Conservation (phyloP, 2,113 vertebrate genomes). For the Phrynocephalus versicolor region DNA sequence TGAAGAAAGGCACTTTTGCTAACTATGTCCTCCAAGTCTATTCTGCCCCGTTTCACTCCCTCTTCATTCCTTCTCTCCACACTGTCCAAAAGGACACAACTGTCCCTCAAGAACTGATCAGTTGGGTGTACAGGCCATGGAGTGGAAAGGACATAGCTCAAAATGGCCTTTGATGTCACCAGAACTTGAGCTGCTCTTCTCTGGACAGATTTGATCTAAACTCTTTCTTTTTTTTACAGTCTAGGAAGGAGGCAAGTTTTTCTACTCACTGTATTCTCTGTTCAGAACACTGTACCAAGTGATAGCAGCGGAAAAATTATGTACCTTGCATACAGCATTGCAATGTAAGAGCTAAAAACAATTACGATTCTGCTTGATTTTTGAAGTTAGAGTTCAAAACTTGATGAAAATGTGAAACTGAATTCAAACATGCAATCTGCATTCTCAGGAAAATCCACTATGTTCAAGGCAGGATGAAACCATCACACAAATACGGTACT, state of each 20-base stretch:
- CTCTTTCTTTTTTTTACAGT: no score
- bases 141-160: neutral
- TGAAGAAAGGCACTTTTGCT: neutral
- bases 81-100: neutral
- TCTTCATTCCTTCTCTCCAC: neutral
- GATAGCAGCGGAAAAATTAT: neutral
- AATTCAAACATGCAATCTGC: slow-evolving; percentile 19
- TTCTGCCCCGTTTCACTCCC: neutral
- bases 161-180: neutral
- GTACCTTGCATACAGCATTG: neutral
- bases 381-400: slow-evolving; percentile 45
- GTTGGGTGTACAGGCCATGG: neutral
- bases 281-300: neutral
- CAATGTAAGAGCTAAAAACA: slow-evolving; percentile 16
- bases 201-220: neutral
- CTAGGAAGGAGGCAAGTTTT: neutral
- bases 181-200: neutral
- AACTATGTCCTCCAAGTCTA: neutral
- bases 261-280: neutral
- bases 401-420: slow-evolving; percentile 37
- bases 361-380: slow-evolving; percentile 47
- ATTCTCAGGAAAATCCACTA: slow-evolving; percentile 47
- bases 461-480: slow-evolving; percentile 40
- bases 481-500: slow-evolving; percentile 19
- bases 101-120: neutral